Evolutionary conservation across 1,140 invertebrate species (phyloP), one percentile per base, ranked within the genome.

Genomic region (Zeugodacus cucurbitae): DNA sequence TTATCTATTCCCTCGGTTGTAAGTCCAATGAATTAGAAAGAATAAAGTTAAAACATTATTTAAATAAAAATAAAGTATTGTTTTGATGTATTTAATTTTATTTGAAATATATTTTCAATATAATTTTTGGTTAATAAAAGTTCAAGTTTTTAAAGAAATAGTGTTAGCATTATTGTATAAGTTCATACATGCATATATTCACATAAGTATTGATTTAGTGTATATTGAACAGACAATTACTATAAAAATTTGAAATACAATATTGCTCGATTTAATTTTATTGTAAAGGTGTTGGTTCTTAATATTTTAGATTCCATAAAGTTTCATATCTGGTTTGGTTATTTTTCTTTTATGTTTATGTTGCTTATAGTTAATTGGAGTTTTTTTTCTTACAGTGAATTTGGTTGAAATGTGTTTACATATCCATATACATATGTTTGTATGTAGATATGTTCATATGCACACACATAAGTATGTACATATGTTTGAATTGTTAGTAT

Each of bases 311-410:
- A 22, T 41, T 37, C 11, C 29, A 41, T 48, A 20, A 74, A n/a
- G 59, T 34, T 64, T 44, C 14, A 37, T 87, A 17, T 34, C n/a
- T 7, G 34, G 32, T 58, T 62, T 59, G 32, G 14, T 32, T 59
- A 67, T 32, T 20, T 8, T 37, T 44, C 20, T 87, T 32, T 67
- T 26, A 87, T 17, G 59, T 64, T 87, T 14, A 62, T n/a, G 32
- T 67, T 57, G 64, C 87, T 88, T 88, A 88, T 34, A 41, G 26
- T 88, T 89, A 88, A 87, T 89, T 89, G 89, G 89, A 88, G 89
- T 89, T 86, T 41, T 70, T 88, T 44, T 89, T 92, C 92, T 91
- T 91, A 89, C 90, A 90, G 91, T 92, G 91, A 91, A 90, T 90
- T 90, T 88, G 64, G 26, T 26, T 70, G 26, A 34, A 32, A 34